Evolutionary conservation across 2,797 vertebrate species (phyloP).

Genomic region (Mionectes olivaceus): DNA sequence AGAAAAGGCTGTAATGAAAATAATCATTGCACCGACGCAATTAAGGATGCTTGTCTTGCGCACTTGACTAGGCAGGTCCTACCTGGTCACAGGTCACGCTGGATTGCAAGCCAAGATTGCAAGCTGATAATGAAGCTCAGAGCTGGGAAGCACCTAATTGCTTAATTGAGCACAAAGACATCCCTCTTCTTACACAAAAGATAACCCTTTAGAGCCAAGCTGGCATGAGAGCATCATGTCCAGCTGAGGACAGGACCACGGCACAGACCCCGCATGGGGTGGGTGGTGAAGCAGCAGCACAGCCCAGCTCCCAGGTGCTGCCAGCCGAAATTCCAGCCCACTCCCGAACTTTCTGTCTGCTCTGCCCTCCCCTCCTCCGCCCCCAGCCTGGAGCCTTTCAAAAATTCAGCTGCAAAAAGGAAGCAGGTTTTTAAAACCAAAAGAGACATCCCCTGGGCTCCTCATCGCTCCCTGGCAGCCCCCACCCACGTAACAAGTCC

Average conservation of each 20-base stretch:
- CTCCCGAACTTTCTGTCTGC: background rate
- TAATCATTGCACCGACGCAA: background rate
- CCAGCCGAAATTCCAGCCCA: background rate
- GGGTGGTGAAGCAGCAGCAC: background rate
- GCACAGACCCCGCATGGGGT: fast-evolving
- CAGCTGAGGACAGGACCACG: background rate
- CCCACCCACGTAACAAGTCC: background rate
- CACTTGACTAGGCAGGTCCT: conserved; percentile 26
- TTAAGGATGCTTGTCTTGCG: conserved; percentile 39
- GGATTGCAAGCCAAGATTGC: background rate
- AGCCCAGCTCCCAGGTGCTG: background rate
- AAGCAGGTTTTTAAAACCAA: conserved; percentile 3
- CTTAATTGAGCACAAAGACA: conserved; percentile 1
- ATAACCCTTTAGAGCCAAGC: background rate
- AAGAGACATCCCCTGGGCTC: background rate
- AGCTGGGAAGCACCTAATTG: conserved; percentile 17
- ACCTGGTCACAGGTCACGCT: background rate
- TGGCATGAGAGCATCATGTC: fast-evolving
- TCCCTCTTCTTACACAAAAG: background rate
- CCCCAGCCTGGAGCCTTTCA: background rate
- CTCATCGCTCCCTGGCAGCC: background rate
- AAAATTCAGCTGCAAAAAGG: background rate
- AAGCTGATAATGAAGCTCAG: conserved; percentile 29
- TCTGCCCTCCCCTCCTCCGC: background rate
- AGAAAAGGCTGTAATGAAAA: background rate